Base-by-base conservation (phyloP, 2,113 vertebrate genomes). In the Equus quagga region DNA sequence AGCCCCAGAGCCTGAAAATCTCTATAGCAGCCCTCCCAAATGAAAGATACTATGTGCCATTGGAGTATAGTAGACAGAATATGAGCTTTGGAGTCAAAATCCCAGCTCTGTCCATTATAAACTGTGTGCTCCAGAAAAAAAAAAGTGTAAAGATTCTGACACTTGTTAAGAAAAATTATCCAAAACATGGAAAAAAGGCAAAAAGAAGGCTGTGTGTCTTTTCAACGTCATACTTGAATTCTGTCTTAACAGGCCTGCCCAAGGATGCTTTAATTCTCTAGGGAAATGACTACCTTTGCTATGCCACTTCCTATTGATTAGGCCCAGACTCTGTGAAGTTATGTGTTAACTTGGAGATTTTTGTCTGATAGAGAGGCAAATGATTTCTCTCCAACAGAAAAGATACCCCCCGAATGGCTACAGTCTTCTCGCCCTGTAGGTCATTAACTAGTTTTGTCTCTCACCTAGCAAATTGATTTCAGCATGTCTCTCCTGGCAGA, bases 81-180 rank as follows among this genome's bases (percentile, higher is more conserved):
- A 58, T 3, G 49, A 88, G 24, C 31, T 82, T 60, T 58, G 31
- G 49, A 88, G 60, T 67, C 14, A 80, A 70, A 79, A 54, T 46
- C 12, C 46, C n/a, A 88, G 36, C 31, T 69, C 51, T 36, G 44
- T 58, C 9, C 49, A 73, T 54, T 72, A 69, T 26, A 49, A 83
- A 76, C 69, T 69, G 10, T 60, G 14, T 78, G 79, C 64, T 90
- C 17, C 79, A 83, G 85, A 44, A 85, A 91, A 49, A 41, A 96
- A 91, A 91, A 26, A 41, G 14, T 46, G 10, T 73, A 36, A 49
- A 72, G 24, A 81, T 80, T 86, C 82, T 87, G 73, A 86, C 1
- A n/a, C 41, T 75, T 91, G n/a, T 62, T 81, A 75, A 95, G 62
- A 79, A 91, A 94, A 81, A 75, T 33, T 15, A 86, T 67, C 33